Evolutionary conservation across 92 coral and sea anemone genomes (phyloP), one percentile per base, ranked within the genome.

Genomic region (Parazoanthus darwini): DNA sequence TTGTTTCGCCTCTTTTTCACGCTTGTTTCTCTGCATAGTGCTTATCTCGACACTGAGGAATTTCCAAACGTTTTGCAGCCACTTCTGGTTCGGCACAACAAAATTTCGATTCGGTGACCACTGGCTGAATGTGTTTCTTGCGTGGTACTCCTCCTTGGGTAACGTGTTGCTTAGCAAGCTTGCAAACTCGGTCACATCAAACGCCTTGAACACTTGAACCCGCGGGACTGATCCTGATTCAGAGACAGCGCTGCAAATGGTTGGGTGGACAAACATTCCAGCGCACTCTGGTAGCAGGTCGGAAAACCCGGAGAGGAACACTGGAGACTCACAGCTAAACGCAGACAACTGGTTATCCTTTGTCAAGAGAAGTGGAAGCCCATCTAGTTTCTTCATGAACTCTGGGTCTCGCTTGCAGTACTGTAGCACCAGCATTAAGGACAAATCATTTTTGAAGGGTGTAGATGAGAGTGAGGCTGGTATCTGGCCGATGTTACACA

Each of bases 301-400:
- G 6, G 25, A 46, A 90, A 85, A 92, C 3, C 83, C 65, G 35
- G 95, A 91, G 5, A 93, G 67, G 75, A 93, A 91, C 71, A 88
- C 92, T 22, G 92, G 91, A 11, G 82, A 3, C 4, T 48, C 20
- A 3, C 67, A 26, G 74, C 90, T 82, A 73, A 92, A 94, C 46
- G 75, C 75, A 20, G 92, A 90, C 29, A 96, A 86, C 7, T 46
- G 23, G 25, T 91, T 54, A 86, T 96, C 98, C 67, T 93, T 91
- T 0, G 98, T 96, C 80, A 96, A 89, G 35, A 96, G 93, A 78
- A 96, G 85, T 14, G 98, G 98, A 36, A 94, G 91, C 7, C 93
- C 98, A 39, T 93, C 59, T 26, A 96, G 93, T n/a, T 88, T 88
- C 29, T 88, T 85, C 9, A 70, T 51, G 79, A 96, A 96, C 33